phyloP scores from a whole-genome alignment of 1,140 invertebrate species.

The Heliconius himera region DNA sequence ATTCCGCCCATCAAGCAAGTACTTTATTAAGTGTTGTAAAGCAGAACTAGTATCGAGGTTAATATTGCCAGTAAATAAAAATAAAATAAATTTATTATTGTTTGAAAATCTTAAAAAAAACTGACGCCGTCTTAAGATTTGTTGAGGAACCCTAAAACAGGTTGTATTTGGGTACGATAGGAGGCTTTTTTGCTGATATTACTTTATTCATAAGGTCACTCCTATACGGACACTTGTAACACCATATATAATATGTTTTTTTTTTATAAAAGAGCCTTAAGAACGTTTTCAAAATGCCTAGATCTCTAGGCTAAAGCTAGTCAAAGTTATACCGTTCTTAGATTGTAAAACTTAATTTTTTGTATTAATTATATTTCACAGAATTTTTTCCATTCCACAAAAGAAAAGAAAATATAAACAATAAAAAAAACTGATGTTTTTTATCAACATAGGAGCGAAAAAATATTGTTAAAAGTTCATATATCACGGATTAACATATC shows the following conservation, averaged over 20 bases:
- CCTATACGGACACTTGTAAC: background rate
- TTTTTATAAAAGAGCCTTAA: background rate
- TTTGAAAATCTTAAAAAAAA: background rate
- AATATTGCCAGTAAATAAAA: no score
- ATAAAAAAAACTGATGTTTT: background rate
- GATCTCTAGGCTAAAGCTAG: no score
- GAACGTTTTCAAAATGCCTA: no score
- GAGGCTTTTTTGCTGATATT: background rate
- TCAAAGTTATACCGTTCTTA: no score
- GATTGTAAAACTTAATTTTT: no score
- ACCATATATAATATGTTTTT: background rate
- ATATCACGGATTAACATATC: conserved; percentile 5
- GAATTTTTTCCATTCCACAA: no score
- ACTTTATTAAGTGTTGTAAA: no score
- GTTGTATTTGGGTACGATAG: background rate
- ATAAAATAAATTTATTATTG: background rate
- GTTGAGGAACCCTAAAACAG: background rate
- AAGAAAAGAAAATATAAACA: no score
- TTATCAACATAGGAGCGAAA: background rate
- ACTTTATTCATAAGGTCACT: background rate
- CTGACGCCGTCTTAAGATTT: background rate
- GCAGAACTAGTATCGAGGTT: no score
- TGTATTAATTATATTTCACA: no score
- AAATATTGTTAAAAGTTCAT: background rate
- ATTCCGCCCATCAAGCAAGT: no score